Percentiles rank a stretch among this genome's conserved stretches.
Conservation (phyloP, 2,797 vertebrate species). For the Tokudaia muenninki region DNA sequence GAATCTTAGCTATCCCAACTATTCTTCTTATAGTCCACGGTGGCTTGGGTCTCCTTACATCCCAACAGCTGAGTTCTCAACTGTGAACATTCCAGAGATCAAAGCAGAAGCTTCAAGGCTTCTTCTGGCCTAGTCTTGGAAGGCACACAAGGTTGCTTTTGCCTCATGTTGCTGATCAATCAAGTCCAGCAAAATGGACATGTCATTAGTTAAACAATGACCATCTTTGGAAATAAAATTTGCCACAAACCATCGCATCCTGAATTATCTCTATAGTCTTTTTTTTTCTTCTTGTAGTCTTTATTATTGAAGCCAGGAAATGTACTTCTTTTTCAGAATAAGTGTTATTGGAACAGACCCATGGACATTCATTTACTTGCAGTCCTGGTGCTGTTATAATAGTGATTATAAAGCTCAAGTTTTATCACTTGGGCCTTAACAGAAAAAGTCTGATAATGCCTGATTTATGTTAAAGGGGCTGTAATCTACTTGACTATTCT, state of each 20-base stretch:
- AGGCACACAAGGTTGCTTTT: background rate
- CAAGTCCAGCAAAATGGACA: background rate
- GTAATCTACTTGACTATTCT: conserved; percentile 44
- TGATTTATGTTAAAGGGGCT: conserved; percentile 34
- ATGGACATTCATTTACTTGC: conserved; percentile 28
- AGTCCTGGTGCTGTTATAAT: conserved; percentile 3
- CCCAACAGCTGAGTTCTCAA: background rate
- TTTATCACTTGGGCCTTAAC: conserved; percentile 46
- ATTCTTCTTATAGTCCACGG: background rate
- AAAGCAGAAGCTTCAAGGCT: conserved; percentile 8
- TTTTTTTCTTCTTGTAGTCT: background rate
- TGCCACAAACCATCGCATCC: background rate
- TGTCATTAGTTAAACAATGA: background rate
- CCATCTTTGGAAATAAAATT: background rate
- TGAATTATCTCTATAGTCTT: conserved; percentile 19
- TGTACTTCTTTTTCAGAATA: conserved; percentile 38
- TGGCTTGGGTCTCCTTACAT: background rate
- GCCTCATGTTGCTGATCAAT: background rate
- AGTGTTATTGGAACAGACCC: conserved; percentile 44
- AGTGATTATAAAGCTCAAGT: conserved; percentile 36
- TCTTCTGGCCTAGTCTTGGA: conserved; percentile 7
- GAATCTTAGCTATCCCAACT: background rate
- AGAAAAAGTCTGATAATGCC: conserved; percentile 12
- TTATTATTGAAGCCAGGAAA: conserved; percentile 14
- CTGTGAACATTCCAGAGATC: conserved; percentile 19